phyloP scores from a whole-genome alignment of 2,113 vertebrate genomes.

The Ptyas mucosa region DNA sequence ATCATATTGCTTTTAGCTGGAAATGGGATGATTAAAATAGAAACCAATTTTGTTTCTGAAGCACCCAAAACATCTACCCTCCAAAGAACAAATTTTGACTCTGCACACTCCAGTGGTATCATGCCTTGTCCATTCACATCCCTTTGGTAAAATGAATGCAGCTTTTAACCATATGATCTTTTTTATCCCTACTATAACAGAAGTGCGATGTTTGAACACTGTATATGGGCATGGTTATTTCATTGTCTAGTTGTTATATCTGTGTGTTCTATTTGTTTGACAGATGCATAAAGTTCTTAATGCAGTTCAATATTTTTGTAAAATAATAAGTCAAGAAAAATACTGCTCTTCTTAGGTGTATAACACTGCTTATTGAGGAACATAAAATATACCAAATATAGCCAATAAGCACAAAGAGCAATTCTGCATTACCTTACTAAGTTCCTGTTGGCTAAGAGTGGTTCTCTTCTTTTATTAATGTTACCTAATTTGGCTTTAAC shows the following conservation, averaged over 20 bases:
- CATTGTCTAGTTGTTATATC: neutral
- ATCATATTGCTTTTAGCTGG: neutral
- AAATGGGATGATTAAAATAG: neutral
- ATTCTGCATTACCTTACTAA: neutral
- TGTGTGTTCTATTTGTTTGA: neutral
- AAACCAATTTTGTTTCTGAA: neutral
- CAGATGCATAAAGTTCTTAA: neutral
- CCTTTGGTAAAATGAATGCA: neutral
- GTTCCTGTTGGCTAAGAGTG: neutral
- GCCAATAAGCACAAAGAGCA: neutral
- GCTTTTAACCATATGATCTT: neutral
- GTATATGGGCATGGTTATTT: neutral
- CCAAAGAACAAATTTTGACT: neutral
- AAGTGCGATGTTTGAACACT: neutral
- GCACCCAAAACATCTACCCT: neutral
- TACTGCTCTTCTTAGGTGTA: neutral
- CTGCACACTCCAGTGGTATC: neutral
- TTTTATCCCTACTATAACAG: neutral
- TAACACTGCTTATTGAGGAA: neutral
- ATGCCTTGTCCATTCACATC: too few species aligned
- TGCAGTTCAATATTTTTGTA: neutral
- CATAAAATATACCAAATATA: neutral
- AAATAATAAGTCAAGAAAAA: neutral
- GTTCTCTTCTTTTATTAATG: neutral
- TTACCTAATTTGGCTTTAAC: neutral